Base-by-base conservation (phyloP, 1,140 invertebrate genomes). In the Tigriopus japonicus region DNA sequence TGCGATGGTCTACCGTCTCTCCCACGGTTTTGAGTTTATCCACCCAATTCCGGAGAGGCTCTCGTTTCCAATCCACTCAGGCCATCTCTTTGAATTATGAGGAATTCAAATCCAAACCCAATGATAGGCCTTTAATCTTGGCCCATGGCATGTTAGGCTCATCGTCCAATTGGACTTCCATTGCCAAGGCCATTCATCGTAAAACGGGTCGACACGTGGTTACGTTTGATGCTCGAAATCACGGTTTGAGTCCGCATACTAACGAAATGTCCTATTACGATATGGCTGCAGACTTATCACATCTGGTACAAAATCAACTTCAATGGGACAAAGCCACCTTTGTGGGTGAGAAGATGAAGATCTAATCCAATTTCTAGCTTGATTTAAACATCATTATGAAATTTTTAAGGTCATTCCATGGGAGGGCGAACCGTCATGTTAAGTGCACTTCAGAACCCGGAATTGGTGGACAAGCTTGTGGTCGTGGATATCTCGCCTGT, bases 401-500 rank as follows among this genome's bases (percentile, higher is more conserved):
- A n/a, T 35, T 9, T 35, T 35, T 35, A 5, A 35, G 28, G 45
- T 5, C 45, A 49, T 21, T 49, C 45, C 45, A 49, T 49, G 45
- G 45, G 45, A 2, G 45, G 45, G 21, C n/a, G 45, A 49, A 49
- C 45, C 6, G 45, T 21, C 5, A 49, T 49, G 45, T 12, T 17
- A 17, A 17, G n/a, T 15, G 45, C 45, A 15, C 21, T 49, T 17
- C n/a, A 49, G 10, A 17, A 21, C n/a, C 45, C 45, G 21, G 3
- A 3, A 6, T 21, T 49, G 45, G 40, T 58, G 13, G 56, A 58
- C 23, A 2, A 23, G 9, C 14, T 58, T 13, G 40, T 58, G 5
- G 40, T 58, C 9, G 56, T 58, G 3, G 56, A 58, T 58, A 42
- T 58, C 17, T 58, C 56, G 14, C 56, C 56, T 42, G 23, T 58